Conservation (phyloP, 2,888 invertebrate species). For the Chrysolina haemoptera region DNA sequence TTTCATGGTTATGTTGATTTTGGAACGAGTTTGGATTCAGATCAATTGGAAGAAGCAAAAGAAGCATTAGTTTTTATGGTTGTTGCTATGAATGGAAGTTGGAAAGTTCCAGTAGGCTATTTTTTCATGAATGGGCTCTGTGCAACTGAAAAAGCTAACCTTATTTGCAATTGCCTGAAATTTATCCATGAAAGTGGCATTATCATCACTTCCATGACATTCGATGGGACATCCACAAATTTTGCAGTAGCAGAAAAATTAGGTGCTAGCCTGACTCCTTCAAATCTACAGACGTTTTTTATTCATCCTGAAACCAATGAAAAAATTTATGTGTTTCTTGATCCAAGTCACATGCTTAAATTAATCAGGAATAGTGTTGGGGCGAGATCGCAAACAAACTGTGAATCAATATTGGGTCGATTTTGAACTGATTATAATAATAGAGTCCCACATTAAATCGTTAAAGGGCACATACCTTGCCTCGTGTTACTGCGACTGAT, state of each 20-base stretch:
- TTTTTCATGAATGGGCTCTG: constrained; percentile 1
- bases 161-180: constrained; percentile 20
- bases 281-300: constrained; percentile 15
- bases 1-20: constrained; percentile 17
- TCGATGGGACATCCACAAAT: constrained; percentile 29
- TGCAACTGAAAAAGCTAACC: constrained; percentile 21
- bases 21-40: constrained; percentile 6
- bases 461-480: no score
- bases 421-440: no score
- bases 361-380: constrained; percentile 6
- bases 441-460: no score
- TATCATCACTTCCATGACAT: constrained; percentile 32
- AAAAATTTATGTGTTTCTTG: constrained; percentile 1
- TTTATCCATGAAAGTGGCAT: constrained; percentile 33
- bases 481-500: no score
- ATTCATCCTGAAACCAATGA: constrained; percentile 2
- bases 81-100: constrained; percentile 16
- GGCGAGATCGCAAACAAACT: no score
- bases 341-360: constrained; percentile 23
- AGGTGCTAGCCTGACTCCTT: background rate
- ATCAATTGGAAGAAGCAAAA: background rate
- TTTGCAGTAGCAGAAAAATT: constrained; percentile 5
- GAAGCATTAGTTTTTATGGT: constrained; percentile 21
- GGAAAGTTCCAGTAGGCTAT: constrained; percentile 8
- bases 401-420: no score